Percentiles rank a stretch among this genome's conserved stretches.
These are phyloP conservation scores for Caenorhabditis imperialis DNA, from an alignment of 2,888 invertebrate genomes.

Conservation along the genomic window DNA sequence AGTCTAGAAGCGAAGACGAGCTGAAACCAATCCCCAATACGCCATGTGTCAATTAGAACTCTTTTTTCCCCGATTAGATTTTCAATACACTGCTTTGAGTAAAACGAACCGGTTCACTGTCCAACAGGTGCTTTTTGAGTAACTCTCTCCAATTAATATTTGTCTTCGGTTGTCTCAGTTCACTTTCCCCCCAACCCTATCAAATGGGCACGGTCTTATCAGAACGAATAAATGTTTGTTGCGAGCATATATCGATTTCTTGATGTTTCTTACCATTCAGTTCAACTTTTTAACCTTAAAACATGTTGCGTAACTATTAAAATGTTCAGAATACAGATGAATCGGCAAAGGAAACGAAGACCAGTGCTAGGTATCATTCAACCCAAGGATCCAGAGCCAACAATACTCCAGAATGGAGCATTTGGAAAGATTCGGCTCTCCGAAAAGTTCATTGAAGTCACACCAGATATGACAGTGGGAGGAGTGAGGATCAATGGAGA, in stretches of 20 bases:
- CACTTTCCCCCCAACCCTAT: constrained; percentile 7
- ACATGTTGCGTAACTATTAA: too few species aligned
- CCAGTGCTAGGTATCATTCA: constrained; percentile 7
- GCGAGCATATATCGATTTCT: too few species aligned
- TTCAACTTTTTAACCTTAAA: too few species aligned
- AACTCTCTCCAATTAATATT: constrained; percentile 3
- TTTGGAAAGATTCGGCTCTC: constrained; percentile 18
- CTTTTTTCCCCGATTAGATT: background rate
- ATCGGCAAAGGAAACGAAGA: background rate
- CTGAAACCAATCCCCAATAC: constrained; percentile 46
- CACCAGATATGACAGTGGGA: constrained; percentile 16
- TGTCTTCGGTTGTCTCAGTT: constrained; percentile 21
- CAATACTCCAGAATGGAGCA: constrained; percentile 14
- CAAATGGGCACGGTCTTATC: background rate
- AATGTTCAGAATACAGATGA: too few species aligned
- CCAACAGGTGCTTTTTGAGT: constrained; percentile 23
- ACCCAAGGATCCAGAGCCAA: constrained; percentile 1
- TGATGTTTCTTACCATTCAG: too few species aligned
- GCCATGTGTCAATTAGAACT: constrained; percentile 43
- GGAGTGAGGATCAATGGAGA: constrained; percentile 25
- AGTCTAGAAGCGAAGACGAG: constrained; percentile 32
- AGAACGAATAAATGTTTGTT: background rate
- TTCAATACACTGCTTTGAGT: constrained; percentile 4
- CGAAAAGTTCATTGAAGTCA: background rate
- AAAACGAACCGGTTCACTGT: constrained; percentile 10